phyloP scores from a whole-genome alignment of 2,797 vertebrate species.

The Pseudocheirus occidentalis region DNA sequence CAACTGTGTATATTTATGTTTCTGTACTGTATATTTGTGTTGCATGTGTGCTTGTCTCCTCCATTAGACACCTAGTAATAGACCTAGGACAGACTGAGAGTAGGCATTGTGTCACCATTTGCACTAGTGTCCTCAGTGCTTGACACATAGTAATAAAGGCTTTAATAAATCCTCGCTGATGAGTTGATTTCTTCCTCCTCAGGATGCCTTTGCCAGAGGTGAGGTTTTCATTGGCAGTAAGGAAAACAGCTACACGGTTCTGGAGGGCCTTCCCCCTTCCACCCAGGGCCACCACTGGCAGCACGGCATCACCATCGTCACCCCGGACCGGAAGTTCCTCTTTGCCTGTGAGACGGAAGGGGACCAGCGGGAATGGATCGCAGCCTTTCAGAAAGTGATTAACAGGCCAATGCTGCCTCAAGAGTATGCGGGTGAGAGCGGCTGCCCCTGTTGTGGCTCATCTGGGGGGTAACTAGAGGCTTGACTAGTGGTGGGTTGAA shows the following conservation, averaged over 20 bases:
- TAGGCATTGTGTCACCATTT: too few species aligned
- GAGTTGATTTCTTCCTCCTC: not conserved
- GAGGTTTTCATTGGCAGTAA: slow-evolving; percentile 98
- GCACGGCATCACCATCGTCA: slow-evolving; percentile 95
- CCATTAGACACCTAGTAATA: not conserved
- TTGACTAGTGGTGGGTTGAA: accelerated
- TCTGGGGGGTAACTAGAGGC: not conserved
- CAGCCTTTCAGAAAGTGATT: slow-evolving; percentile 93
- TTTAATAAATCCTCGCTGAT: not conserved
- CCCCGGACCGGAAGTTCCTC: slow-evolving; percentile 95
- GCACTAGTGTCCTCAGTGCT: too few species aligned
- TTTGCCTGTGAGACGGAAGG: slow-evolving; percentile 95
- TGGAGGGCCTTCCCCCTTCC: slow-evolving; percentile 91
- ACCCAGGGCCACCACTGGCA: slow-evolving; percentile 95
- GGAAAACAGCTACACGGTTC: slow-evolving; percentile 94
- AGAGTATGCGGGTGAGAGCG: slow-evolving; percentile 93
- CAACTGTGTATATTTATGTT: not conserved
- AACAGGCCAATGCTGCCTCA: slow-evolving; percentile 97
- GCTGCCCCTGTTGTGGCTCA: accelerated
- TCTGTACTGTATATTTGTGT: not conserved
- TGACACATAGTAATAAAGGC: too few species aligned
- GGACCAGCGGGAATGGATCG: slow-evolving; percentile 95
- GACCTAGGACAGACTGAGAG: not conserved
- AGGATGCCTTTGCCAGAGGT: slow-evolving; percentile 96
- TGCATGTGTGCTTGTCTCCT: not conserved